These are phyloP conservation scores for Agapostemon virescens DNA, from an alignment of 2,888 invertebrate species.

Conservation along the genomic window DNA sequence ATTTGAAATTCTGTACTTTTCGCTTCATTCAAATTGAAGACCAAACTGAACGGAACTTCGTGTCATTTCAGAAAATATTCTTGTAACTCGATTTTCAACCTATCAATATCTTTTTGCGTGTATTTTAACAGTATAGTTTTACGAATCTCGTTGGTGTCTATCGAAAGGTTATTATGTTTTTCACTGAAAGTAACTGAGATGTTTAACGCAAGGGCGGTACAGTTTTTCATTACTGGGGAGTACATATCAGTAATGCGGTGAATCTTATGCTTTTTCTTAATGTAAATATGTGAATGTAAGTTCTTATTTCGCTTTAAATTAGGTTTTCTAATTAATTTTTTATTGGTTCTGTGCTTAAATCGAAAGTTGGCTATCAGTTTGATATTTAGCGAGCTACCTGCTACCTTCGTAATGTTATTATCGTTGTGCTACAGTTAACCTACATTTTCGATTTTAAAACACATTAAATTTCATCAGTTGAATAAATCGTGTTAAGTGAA, in stretches of 20 bases:
- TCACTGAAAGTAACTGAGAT: slow-evolving; percentile 41
- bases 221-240: slow-evolving; percentile 59
- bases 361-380: background rate
- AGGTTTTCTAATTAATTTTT: background rate
- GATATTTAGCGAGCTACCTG: background rate
- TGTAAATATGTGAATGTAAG: slow-evolving; percentile 78
- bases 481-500: slow-evolving; percentile 16
- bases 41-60: background rate
- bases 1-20: slow-evolving; percentile 17
- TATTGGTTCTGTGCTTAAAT: background rate
- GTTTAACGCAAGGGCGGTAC: slow-evolving; percentile 68
- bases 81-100: slow-evolving; percentile 8
- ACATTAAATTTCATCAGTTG: slow-evolving; percentile 24
- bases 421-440: slow-evolving; percentile 55
- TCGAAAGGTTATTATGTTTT: slow-evolving; percentile 28
- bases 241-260: slow-evolving; percentile 69
- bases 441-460: slow-evolving; percentile 38
- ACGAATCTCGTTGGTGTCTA: background rate
- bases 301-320: slow-evolving; percentile 42
- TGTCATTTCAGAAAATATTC: background rate
- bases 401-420: slow-evolving; percentile 12
- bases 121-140: background rate
- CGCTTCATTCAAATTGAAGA: slow-evolving; percentile 11
- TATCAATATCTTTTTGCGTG: background rate
- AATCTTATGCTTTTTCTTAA: slow-evolving; percentile 69